These are phyloP conservation scores for Notocelia uddmanniana DNA, from an alignment of 2,888 invertebrate species.

Conservation along the genomic window DNA sequence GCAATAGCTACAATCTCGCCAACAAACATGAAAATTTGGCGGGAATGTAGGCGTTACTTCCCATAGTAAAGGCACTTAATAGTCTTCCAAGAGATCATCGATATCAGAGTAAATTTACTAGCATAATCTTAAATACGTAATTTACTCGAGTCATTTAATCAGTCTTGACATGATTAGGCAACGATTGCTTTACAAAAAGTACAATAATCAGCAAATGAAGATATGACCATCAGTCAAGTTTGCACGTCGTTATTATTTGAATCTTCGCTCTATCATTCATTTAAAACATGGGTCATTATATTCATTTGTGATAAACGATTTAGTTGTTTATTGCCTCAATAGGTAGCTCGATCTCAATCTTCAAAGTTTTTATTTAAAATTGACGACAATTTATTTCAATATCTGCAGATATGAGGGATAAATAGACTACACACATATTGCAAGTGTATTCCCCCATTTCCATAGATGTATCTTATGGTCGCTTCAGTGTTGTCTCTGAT, in stretches of 20 bases:
- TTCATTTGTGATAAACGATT: constrained; percentile 27
- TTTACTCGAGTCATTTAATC: constrained; percentile 51
- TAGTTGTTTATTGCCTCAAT: constrained; percentile 6
- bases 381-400: constrained; percentile 33
- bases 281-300: constrained; percentile 43
- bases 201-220: constrained; percentile 41
- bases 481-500: background rate
- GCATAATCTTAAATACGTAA: constrained; percentile 25
- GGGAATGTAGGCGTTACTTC: constrained; percentile 7
- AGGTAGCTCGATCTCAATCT: background rate
- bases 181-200: background rate
- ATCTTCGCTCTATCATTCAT: constrained; percentile 22
- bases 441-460: background rate
- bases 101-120: constrained; percentile 35
- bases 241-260: constrained; percentile 38
- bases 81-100: constrained; percentile 36
- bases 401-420: background rate
- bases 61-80: constrained; percentile 25
- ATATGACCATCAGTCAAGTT: constrained; percentile 41
- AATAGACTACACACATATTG: background rate
- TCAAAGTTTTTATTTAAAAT: background rate
- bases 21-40: background rate
- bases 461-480: background rate
- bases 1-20: background rate
- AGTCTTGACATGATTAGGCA: constrained; percentile 46